Evolutionary conservation across 2,113 vertebrate genomes (phyloP).

Genomic region (Pampusana beccarii): DNA sequence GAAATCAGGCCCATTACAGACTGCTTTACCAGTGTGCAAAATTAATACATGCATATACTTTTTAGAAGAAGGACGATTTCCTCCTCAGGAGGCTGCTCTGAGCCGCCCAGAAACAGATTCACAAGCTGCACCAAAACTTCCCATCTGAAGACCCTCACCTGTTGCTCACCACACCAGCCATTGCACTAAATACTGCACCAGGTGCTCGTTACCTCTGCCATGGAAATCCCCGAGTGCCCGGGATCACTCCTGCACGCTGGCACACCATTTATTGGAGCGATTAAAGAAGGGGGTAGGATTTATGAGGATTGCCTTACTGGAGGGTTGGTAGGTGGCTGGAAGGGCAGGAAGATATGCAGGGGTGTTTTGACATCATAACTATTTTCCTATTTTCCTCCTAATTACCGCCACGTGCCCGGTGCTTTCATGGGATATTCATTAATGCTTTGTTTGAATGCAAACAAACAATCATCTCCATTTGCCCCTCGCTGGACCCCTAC

Average conservation of each 20-base stretch:
- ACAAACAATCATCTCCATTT: neutral
- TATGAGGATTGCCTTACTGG: neutral
- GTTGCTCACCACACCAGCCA: neutral
- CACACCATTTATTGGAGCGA: too few relatives aligned
- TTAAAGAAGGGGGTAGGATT: too few relatives aligned
- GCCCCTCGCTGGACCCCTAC: neutral
- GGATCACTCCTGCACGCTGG: neutral
- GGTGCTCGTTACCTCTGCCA: accelerated
- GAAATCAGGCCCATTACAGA: neutral
- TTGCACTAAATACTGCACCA: too few relatives aligned
- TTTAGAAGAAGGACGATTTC: neutral
- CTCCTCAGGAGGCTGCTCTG: neutral
- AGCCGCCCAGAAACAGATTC: neutral
- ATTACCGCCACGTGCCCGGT: neutral
- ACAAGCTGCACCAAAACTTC: neutral
- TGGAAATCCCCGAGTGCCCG: neutral
- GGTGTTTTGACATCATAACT: neutral
- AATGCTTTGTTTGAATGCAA: neutral
- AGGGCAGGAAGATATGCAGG: neutral
- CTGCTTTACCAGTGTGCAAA: neutral
- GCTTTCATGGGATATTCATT: neutral
- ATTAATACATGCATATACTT: too few relatives aligned
- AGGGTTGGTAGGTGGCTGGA: neutral
- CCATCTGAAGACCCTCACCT: neutral
- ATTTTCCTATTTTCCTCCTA: neutral